phyloP scores from a whole-genome alignment of 1,140 invertebrate species.

The Frieseomelitta varia region DNA sequence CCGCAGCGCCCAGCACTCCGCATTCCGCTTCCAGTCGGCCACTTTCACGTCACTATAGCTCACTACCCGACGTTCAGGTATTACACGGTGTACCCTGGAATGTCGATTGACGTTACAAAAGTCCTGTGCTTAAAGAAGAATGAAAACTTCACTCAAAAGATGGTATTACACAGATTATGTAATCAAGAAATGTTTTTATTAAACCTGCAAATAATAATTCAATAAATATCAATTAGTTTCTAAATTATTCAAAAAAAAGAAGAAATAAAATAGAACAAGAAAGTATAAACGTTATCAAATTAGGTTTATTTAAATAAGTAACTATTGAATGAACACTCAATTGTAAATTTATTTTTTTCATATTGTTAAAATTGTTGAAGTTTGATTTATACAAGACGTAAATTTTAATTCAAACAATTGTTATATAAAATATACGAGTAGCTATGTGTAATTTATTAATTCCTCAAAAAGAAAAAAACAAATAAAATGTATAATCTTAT shows the following conservation, averaged over 20 bases:
- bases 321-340: neutral
- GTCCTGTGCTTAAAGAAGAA: slow-evolving; percentile 21
- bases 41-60: slow-evolving; percentile 65
- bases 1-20: slow-evolving; percentile 51
- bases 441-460: neutral
- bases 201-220: neutral
- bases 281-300: neutral
- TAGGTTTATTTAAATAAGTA: neutral
- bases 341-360: neutral
- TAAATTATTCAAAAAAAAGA: neutral
- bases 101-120: slow-evolving; percentile 56
- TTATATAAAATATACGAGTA: neutral
- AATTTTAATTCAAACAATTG: neutral
- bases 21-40: slow-evolving; percentile 64
- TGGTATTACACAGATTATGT: slow-evolving; percentile 4
- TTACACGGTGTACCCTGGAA: slow-evolving; percentile 60
- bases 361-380: neutral
- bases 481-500: too few species aligned
- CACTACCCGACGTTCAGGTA: slow-evolving; percentile 54
- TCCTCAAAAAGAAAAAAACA: neutral
- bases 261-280: neutral
- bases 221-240: neutral
- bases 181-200: neutral
- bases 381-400: neutral
- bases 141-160: slow-evolving; percentile 1